Base-by-base conservation (phyloP, 2,113 vertebrate species). In the Microtus montanus region DNA sequence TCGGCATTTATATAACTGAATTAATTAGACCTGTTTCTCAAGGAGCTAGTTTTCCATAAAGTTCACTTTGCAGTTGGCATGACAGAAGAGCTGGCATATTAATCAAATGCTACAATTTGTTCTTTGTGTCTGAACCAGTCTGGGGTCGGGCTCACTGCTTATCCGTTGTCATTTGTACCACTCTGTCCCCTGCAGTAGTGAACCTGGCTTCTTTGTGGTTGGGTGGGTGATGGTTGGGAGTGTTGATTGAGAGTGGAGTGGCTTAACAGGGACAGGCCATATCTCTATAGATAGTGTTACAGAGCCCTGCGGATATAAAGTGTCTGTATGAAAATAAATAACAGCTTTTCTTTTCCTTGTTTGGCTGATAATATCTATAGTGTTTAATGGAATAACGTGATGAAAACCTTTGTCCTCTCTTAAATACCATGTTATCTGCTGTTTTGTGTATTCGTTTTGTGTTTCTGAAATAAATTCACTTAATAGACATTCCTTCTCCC, bases 301-400 rank as follows among this genome's bases (percentile, higher is more conserved):
- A 58, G 77, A 90, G 66, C 77, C 80, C 87, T 70, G 71, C 89
- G 88, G 87, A 96, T 94, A 96, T 96, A 96, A 93, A 96, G 94
- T 97, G 87, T 96, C 97, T 86, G 64, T 95, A 82, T 90, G 95
- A 96, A 96, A 96, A 95, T 74, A 93, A 96, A 83, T 95, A 92
- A 95, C 63, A 68, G 87, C 77, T 87, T 96, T 96, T 90, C 95
- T 94, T 91, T 41, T 61, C 89, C 95, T 92, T 85, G 91, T 96
- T 95, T 88, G 66, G 38, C 61, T 83, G 93, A 71, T 94, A 87
- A 15, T 97, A 96, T 96, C 89, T 41, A 8, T 83, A 75, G 68
- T 58, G 64, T 90, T 96, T 92, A 96, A 93, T 90, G 96, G 79
- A 96, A 87, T 66, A 95, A 82, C 87, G 68, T 64, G 94, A 96